These are phyloP conservation scores for Shinisaurus crocodilurus DNA, from an alignment of 2,113 vertebrate species.

Conservation along the genomic window DNA sequence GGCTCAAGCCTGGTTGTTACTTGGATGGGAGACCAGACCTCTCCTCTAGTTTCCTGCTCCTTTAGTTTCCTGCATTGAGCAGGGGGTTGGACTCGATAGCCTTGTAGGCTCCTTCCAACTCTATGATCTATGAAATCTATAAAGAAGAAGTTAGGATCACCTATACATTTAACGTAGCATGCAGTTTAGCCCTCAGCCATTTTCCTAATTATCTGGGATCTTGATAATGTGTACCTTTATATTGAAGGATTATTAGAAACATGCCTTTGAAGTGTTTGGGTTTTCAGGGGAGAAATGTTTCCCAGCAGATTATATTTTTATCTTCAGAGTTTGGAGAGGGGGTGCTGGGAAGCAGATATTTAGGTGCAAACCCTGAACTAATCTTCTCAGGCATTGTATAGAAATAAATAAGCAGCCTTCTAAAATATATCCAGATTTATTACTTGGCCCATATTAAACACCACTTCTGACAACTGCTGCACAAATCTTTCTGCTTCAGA, in stretches of 20 bases:
- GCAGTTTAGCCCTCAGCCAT: background rate
- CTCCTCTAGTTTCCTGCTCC: too few species aligned
- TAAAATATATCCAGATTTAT: conserved; percentile 21
- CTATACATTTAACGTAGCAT: too few species aligned
- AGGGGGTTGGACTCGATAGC: too few species aligned
- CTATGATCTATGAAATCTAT: too few species aligned
- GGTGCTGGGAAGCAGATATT: conserved; percentile 3
- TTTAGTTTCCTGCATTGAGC: too few species aligned
- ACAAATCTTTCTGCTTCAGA: conserved; percentile 18
- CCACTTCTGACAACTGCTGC: background rate
- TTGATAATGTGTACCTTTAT: background rate
- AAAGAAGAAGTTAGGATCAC: too few species aligned
- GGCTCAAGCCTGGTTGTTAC: too few species aligned
- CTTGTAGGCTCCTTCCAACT: too few species aligned
- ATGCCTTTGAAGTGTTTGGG: background rate
- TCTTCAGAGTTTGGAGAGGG: background rate
- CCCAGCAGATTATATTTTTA: background rate
- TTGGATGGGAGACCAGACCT: too few species aligned
- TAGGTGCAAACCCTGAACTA: background rate
- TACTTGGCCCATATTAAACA: background rate
- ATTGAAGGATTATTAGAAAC: background rate
- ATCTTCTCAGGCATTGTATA: conserved; percentile 18
- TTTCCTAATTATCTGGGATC: background rate
- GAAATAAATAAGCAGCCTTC: conserved; percentile 17
- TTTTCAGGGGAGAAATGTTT: background rate